These are phyloP conservation scores for Homalodisca vitripennis DNA, from an alignment of 1,140 invertebrate genomes.

Conservation along the genomic window DNA sequence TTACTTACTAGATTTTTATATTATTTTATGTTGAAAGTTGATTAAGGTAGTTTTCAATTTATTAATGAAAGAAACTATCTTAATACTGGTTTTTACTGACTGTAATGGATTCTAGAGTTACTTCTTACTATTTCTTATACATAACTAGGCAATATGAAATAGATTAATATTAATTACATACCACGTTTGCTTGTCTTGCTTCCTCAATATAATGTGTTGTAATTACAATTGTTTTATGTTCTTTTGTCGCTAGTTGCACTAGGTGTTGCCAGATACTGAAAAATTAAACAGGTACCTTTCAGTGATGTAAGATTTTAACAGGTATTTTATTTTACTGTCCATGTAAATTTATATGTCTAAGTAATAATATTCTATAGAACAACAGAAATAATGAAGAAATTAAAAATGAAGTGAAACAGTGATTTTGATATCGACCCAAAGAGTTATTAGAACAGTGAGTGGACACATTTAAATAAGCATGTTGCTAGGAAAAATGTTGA, in stretches of 20 bases:
- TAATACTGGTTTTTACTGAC: not conserved
- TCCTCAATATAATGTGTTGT: slow-evolving; percentile 98
- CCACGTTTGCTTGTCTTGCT: slow-evolving; percentile 75
- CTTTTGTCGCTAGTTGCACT: slow-evolving; percentile 65
- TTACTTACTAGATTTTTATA: not conserved
- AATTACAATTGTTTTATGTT: slow-evolving; percentile 75
- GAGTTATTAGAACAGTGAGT: too few species aligned
- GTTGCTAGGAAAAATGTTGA: too few species aligned
- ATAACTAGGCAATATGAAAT: not conserved
- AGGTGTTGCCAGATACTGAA: slow-evolving; percentile 88
- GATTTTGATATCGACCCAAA: too few species aligned
- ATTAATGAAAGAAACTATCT: not conserved
- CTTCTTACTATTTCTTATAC: not conserved
- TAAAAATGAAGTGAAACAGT: too few species aligned
- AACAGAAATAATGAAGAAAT: too few species aligned
- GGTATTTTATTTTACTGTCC: too few species aligned
- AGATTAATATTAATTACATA: slow-evolving; percentile 46
- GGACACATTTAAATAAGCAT: too few species aligned
- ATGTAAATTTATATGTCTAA: too few species aligned
- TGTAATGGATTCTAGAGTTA: not conserved
- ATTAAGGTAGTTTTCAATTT: not conserved
- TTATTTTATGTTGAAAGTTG: not conserved
- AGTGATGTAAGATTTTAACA: too few species aligned
- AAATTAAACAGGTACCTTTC: too few species aligned
- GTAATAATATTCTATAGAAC: too few species aligned